These are phyloP conservation scores for Amphipyra tragopoginis DNA, from an alignment of 2,888 invertebrate genomes.

Conservation along the genomic window DNA sequence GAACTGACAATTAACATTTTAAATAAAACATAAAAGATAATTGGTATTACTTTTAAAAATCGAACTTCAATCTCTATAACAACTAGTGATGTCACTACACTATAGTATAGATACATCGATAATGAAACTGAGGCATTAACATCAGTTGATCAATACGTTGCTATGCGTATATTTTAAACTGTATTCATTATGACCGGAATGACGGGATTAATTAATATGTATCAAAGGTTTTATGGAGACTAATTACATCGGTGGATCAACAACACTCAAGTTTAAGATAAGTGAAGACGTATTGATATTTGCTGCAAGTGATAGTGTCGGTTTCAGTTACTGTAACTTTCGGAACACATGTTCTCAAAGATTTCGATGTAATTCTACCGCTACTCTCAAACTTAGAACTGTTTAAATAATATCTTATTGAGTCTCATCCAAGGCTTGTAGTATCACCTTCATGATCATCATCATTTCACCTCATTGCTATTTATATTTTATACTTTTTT, in stretches of 20 bases:
- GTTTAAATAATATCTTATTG: too few relatives aligned
- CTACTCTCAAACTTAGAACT: too few relatives aligned
- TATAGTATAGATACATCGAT: conserved; percentile 51
- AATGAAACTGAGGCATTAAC: conserved; percentile 15
- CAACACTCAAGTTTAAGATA: conserved; percentile 54
- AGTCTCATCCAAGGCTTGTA: too few relatives aligned
- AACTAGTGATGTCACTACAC: conserved; percentile 22
- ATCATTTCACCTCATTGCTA: too few relatives aligned
- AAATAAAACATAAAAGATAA: too few relatives aligned
- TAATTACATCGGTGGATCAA: conserved; percentile 75
- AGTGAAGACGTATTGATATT: conserved; percentile 46
- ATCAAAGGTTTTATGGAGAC: conserved; percentile 73
- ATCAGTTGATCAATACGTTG: conserved; percentile 35
- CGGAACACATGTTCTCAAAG: background rate
- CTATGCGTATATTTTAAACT: conserved; percentile 40
- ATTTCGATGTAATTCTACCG: too few relatives aligned
- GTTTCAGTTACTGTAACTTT: conserved; percentile 16
- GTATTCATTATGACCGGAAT: conserved; percentile 50
- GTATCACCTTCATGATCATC: too few relatives aligned
- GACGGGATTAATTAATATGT: conserved; percentile 73
- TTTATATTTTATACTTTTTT: too few relatives aligned
- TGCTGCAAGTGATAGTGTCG: conserved; percentile 29
- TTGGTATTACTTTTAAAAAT: background rate
- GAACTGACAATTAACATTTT: too few relatives aligned
- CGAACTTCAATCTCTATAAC: conserved; percentile 10